Evolutionary conservation across 2,113 vertebrate species (phyloP), one percentile per base, ranked within the genome.

Genomic region (Apeltes quadracus): DNA sequence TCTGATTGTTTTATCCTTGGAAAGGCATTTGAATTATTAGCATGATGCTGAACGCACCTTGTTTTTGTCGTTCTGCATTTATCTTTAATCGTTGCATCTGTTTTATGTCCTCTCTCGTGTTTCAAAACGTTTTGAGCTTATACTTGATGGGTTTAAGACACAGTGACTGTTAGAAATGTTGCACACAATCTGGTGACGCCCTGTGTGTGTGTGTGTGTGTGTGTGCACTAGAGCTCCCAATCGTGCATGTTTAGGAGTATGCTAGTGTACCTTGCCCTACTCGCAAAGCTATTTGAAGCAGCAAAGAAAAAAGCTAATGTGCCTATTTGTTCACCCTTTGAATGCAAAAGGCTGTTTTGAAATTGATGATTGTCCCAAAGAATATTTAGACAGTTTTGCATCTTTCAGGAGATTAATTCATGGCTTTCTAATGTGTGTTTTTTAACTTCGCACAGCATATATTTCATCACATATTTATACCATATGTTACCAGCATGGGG

Each of bases 371-470:
- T 76, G 63, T 78, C 72, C 71, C 77, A 41, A 67, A 61, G 78
- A 87, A 89, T 87, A 87, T 87, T 90, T 88, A 78, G 84, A 76
- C 72, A 82, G 69, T 48, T 76, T 86, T 91, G 81, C 79, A 88
- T 89, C 85, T 91, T 89, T 90, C 87, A 88, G 89, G 78, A 90
- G 84, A 82, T 84, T 82, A 85, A 88, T 79, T 88, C 76, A 79
- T 76, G 64, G 70, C 73, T 87, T 76, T 83, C 79, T 86, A 83
- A 77, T 84, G 82, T 83, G 83, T 72, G 15, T 88, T 90, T 90
- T 81, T 77, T 85, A 86, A 85, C 75, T 27, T 72, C 59, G 46
- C 72, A 32, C 81, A 76, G 59, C 83, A 83, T 81, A 84, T 82
- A 82, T 82, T 87, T 76, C 0, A 23, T 20, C 38, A 29, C 62